phyloP scores from a whole-genome alignment of 2,888 invertebrate species.

The Nudaria mundana region DNA sequence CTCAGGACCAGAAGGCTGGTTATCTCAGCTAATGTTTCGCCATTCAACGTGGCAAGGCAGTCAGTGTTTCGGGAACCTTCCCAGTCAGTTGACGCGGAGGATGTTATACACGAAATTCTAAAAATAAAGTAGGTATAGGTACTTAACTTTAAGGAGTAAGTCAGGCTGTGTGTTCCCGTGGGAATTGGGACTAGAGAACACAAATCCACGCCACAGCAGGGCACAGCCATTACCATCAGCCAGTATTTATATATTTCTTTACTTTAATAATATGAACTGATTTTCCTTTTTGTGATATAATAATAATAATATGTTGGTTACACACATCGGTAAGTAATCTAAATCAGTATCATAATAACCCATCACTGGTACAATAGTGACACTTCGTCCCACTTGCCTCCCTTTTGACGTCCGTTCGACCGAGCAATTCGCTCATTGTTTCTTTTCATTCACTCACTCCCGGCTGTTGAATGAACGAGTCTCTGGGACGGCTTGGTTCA shows the following conservation, averaged over 20 bases:
- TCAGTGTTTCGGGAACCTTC: too few relatives aligned
- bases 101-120: too few relatives aligned
- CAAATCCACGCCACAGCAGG: too few relatives aligned
- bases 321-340: conserved; percentile 10
- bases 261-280: neutral
- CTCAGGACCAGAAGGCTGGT: too few relatives aligned
- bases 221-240: too few relatives aligned
- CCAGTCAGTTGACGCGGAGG: too few relatives aligned
- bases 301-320: conserved; percentile 10
- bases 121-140: too few relatives aligned
- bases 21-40: too few relatives aligned
- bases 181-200: too few relatives aligned
- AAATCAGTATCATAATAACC: conserved; percentile 25
- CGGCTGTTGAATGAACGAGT: conserved; percentile 40
- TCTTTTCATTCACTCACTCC: conserved; percentile 44
- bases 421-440: conserved; percentile 48
- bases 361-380: conserved; percentile 32
- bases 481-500: conserved; percentile 46
- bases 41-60: too few relatives aligned
- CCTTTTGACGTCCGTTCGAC: conserved; percentile 35
- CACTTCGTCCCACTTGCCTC: conserved; percentile 28
- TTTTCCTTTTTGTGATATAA: conserved; percentile 1
- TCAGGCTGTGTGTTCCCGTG: too few relatives aligned
- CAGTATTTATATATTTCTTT: conserved; percentile 5
- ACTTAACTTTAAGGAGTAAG: too few relatives aligned